These are phyloP conservation scores for Myotis planiceps DNA, from an alignment of 2,797 vertebrate species.

Conservation along the genomic window DNA sequence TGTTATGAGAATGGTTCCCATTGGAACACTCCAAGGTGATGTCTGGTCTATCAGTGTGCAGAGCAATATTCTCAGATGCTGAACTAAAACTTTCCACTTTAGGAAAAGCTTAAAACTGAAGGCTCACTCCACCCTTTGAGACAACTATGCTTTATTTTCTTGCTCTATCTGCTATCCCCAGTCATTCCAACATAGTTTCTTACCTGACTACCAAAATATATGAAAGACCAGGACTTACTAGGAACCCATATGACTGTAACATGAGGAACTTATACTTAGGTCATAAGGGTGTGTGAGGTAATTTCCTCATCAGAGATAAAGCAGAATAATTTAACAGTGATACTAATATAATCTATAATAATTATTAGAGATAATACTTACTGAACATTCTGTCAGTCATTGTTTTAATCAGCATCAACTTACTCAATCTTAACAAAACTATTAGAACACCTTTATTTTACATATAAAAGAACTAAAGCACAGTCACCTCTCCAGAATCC, in stretches of 20 bases:
- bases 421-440: neutral
- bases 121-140: neutral
- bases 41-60: neutral
- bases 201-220: neutral
- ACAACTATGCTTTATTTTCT: neutral
- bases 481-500: neutral
- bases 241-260: neutral
- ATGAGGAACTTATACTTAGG: neutral
- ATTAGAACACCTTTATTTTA: neutral
- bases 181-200: neutral
- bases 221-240: neutral
- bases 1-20: neutral
- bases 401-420: neutral
- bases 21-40: neutral
- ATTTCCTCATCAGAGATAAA: neutral
- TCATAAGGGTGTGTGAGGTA: neutral
- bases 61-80: neutral
- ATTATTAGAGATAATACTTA: neutral
- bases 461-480: neutral
- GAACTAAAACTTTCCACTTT: neutral
- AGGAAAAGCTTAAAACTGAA: neutral
- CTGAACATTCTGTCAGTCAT: neutral
- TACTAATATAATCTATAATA: neutral
- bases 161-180: neutral
- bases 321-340: neutral